These are phyloP conservation scores for Oeneis ivallda DNA, from an alignment of 2,888 invertebrate genomes.

Conservation along the genomic window DNA sequence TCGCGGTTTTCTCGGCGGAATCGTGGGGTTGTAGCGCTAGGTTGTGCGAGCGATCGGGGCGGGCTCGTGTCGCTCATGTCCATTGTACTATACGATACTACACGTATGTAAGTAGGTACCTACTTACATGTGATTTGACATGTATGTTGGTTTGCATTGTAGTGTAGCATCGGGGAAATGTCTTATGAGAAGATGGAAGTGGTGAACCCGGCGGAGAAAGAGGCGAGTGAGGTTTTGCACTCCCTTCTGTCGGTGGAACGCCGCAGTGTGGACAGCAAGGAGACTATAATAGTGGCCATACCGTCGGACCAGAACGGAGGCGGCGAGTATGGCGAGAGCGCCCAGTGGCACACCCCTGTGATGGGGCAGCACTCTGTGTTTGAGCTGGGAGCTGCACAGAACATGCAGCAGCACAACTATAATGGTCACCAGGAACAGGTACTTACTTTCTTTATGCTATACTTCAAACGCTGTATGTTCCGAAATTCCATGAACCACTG, in stretches of 20 bases:
- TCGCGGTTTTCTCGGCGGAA: constrained; percentile 76
- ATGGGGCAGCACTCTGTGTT: constrained; percentile 79
- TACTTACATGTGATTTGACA: constrained; percentile 69
- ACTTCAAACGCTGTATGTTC: neutral
- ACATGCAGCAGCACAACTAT: constrained; percentile 72
- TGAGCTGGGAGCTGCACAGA: constrained; percentile 67
- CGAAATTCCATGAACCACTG: too few relatives aligned
- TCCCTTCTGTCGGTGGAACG: constrained; percentile 85
- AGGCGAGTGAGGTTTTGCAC: constrained; percentile 86
- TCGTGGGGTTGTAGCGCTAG: constrained; percentile 51
- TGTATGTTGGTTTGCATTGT: constrained; percentile 75
- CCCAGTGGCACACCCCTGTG: constrained; percentile 85
- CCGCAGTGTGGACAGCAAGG: constrained; percentile 82
- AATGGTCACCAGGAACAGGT: constrained; percentile 80
- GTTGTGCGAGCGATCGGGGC: constrained; percentile 63
- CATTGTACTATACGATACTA: constrained; percentile 60
- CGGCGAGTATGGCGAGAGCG: constrained; percentile 77
- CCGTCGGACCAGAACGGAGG: constrained; percentile 72
- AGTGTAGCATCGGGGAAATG: constrained; percentile 66
- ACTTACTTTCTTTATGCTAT: constrained; percentile 5
- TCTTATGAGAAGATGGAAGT: constrained; percentile 83
- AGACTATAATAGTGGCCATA: constrained; percentile 76
- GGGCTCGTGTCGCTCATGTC: constrained; percentile 67
- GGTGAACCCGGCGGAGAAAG: constrained; percentile 86
- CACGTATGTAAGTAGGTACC: constrained; percentile 69